Evolutionary conservation across 2,113 vertebrate species (phyloP), one percentile per base, ranked within the genome.

Genomic region (Chauna torquata): DNA sequence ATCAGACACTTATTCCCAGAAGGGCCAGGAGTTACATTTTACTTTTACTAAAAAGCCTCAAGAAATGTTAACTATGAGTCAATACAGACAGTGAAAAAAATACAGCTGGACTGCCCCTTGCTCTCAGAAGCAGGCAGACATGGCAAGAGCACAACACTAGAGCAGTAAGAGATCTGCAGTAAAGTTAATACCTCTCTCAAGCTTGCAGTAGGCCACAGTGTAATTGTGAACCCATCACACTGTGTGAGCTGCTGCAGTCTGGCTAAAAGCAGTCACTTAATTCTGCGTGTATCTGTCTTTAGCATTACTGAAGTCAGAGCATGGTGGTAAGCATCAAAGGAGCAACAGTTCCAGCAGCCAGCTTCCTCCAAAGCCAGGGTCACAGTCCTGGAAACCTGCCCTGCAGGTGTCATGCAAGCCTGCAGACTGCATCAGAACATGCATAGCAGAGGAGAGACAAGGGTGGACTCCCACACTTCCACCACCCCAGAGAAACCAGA

Each of bases 31-130:
- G 84, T 50, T 91, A 74, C 11, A 24, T 92, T 92, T 95, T 69
- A 87, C 61, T 80, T 66, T 44, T 23, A 52, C 88, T 90, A 16
- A 95, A 97, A 95, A 95, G 82, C 84, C 68, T 55, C 28, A 11
- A 88, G 49, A 95, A 90, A 75, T 6, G 24, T 79, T 89, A 91
- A 86, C 32, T 0, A 1, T n/a, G 69, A 91, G 84, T 78, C 71
- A 90, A 75, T 79, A 87, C 3, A 79, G 80, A 19, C 44, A 68
- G 58, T 47, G 28, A 61, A 89, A 91, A 45, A 89, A 87, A 76
- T 65, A 88, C 38, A 80, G 45, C 4, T 59, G 25, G 66, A 88
- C 28, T 92, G 58, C 45, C 45, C 75, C 75, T 86, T 89, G 58
- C 50, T 77, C 68, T 49, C 62, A 86, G 68, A n/a, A 93, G 71